These are phyloP conservation scores for Balanococcus diminutus DNA, from an alignment of 2,888 invertebrate genomes.

Conservation along the genomic window DNA sequence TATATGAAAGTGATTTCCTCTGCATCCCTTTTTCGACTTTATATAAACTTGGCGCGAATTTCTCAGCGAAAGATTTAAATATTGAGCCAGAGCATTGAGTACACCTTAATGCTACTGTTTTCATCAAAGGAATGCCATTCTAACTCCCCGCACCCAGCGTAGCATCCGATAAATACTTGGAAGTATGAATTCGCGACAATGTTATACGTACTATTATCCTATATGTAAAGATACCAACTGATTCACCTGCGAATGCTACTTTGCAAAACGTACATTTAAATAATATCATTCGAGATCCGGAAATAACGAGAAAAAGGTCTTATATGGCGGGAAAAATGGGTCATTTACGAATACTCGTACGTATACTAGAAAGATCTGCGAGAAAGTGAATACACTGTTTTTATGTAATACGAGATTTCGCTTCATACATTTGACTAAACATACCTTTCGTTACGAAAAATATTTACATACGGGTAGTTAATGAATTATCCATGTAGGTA, in stretches of 20 bases:
- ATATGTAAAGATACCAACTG: too few species aligned
- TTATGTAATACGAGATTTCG: conserved; percentile 1
- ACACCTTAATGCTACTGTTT: conserved; percentile 7
- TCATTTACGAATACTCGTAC: background rate
- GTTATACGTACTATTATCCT: too few species aligned
- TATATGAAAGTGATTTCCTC: background rate
- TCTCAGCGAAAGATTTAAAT: background rate
- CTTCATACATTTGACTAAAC: background rate
- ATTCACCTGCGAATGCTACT: background rate
- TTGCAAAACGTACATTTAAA: background rate
- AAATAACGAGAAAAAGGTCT: background rate
- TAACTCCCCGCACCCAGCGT: background rate
- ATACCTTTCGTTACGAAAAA: background rate
- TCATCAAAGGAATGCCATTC: background rate
- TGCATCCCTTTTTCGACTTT: background rate
- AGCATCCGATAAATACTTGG: too few species aligned
- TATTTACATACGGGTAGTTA: background rate
- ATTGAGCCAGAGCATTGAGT: background rate
- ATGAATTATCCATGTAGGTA: background rate
- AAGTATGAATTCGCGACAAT: background rate
- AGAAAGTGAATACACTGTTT: background rate
- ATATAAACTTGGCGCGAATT: background rate
- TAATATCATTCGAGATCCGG: conserved; percentile 9
- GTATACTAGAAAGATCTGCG: background rate
- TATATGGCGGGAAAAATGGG: background rate